These are phyloP conservation scores for Ictalurus furcatus DNA, from an alignment of 2,113 vertebrate genomes.

Conservation along the genomic window DNA sequence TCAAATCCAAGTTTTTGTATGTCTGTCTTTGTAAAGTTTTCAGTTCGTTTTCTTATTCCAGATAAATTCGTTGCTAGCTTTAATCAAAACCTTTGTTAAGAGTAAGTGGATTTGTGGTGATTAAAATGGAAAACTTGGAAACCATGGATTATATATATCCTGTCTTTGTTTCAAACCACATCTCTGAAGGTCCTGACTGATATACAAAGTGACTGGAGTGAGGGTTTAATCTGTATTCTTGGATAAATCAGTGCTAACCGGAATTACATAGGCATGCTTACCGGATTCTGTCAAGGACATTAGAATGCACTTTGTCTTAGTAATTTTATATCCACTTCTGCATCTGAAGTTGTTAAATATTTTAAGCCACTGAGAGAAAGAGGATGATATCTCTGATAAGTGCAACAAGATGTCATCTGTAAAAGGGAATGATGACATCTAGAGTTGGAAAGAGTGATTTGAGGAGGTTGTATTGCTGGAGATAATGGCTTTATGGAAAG, in stretches of 20 bases:
- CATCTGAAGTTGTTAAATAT: conserved; percentile 13
- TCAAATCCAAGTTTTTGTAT: not conserved
- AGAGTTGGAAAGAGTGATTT: not conserved
- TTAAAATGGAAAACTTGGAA: not conserved
- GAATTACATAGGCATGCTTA: conserved; percentile 13
- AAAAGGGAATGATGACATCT: not conserved
- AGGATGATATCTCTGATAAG: conserved; percentile 5
- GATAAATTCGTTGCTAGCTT: not conserved
- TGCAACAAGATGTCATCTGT: conserved; percentile 4
- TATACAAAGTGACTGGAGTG: not conserved
- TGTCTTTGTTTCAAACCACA: not conserved
- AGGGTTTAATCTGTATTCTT: not conserved
- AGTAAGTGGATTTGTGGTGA: not conserved
- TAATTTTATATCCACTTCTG: conserved; percentile 24
- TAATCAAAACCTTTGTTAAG: not conserved
- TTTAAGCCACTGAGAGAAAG: not conserved
- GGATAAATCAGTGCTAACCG: conserved; percentile 6
- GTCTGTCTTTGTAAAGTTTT: not conserved
- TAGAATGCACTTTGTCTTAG: conserved; percentile 16
- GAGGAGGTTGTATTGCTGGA: not conserved
- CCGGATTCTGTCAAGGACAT: conserved; percentile 8
- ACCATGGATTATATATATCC: too few relatives aligned
- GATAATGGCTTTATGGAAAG: not conserved
- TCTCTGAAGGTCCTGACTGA: not conserved
- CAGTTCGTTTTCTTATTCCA: not conserved